A percentile compares a stretch with the other conserved stretches of the same genome.
These are phyloP conservation scores for Alviniconcha strummeri DNA, from an alignment of 2,888 invertebrate species.

Conservation along the genomic window DNA sequence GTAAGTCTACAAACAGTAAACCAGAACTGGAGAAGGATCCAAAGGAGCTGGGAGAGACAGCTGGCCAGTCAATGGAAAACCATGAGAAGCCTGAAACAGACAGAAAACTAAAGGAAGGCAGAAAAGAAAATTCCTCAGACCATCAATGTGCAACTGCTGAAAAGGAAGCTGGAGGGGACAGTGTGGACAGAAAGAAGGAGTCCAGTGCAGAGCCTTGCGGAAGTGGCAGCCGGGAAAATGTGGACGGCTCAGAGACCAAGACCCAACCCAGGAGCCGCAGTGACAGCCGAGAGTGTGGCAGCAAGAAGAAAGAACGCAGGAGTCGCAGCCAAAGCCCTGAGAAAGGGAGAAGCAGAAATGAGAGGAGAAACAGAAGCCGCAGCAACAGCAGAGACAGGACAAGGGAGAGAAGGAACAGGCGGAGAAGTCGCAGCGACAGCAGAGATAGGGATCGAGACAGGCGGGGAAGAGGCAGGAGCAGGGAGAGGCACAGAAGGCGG, in stretches of 20 bases:
- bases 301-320: constrained; percentile 8
- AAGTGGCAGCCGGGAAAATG: not conserved
- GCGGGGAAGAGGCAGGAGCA: not conserved
- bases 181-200: not conserved
- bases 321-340: constrained; percentile 20
- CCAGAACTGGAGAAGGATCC: not conserved
- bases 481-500: constrained; percentile 7
- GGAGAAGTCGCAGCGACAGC: constrained; percentile 22
- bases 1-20: not conserved
- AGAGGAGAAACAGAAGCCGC: constrained; percentile 27
- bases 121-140: not conserved
- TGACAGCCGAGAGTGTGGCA: constrained; percentile 10
- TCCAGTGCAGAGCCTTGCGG: not conserved
- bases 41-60: not conserved
- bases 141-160: not conserved
- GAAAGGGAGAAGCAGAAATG: constrained; percentile 23
- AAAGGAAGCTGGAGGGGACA: constrained; percentile 2
- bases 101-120: not conserved
- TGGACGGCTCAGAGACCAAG: constrained; percentile 10
- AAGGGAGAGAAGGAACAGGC: constrained; percentile 17
- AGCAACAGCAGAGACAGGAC: constrained; percentile 28
- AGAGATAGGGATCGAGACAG: not conserved
- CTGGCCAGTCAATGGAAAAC: not conserved
- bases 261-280: not conserved
- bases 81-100: not conserved